These are phyloP conservation scores for Ibidorhyncha struthersii DNA, from an alignment of 2,113 vertebrate species.

Conservation along the genomic window DNA sequence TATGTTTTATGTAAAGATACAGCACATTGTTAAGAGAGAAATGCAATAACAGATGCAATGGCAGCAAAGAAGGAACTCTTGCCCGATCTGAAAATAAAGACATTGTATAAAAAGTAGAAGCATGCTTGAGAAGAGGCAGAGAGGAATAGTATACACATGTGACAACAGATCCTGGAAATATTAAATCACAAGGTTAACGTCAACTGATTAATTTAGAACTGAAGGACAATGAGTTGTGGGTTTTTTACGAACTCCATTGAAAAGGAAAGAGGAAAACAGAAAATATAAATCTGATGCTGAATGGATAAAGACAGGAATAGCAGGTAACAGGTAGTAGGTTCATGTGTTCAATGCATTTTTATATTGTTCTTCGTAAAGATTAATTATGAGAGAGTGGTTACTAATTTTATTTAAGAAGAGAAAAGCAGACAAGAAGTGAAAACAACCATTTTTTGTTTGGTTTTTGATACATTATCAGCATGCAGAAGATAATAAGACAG, in stretches of 20 bases:
- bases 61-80: background rate
- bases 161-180: background rate
- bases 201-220: background rate
- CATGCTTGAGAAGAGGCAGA: background rate
- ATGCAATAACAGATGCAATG: background rate
- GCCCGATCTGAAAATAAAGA: background rate
- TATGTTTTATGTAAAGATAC: background rate
- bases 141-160: background rate
- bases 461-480: background rate
- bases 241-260: background rate
- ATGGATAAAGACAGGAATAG: background rate
- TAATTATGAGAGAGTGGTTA: background rate
- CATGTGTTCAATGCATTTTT: background rate
- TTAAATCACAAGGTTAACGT: background rate
- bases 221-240: background rate
- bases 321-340: background rate
- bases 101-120: background rate
- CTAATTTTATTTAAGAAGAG: background rate
- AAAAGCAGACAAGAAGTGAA: background rate
- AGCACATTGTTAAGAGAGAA: background rate
- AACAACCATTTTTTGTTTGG: background rate
- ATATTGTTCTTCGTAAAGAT: background rate
- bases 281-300: background rate
- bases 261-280: background rate
- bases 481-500: background rate